A percentile compares a stretch with the other conserved stretches of the same genome.
These are phyloP conservation scores for Acanthoscelides obtectus DNA, from an alignment of 2,888 invertebrate species.

Conservation along the genomic window DNA sequence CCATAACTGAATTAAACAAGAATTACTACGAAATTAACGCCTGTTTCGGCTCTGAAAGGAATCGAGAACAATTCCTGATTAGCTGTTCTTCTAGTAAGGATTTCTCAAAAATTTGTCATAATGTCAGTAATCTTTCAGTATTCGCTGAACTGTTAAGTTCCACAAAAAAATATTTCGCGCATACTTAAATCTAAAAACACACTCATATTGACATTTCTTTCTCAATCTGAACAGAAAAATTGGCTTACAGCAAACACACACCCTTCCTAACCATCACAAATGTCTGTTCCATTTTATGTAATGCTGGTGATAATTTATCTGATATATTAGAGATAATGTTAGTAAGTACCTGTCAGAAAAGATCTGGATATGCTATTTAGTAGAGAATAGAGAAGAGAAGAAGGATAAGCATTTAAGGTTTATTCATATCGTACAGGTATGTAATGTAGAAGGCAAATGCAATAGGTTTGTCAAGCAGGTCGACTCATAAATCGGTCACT, in stretches of 20 bases:
- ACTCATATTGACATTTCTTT: conserved; percentile 14
- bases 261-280: conserved; percentile 10
- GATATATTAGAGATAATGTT: conserved; percentile 17
- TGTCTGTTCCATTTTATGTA: neutral
- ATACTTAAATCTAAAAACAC: conserved; percentile 9
- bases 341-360: conserved; percentile 15
- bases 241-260: conserved; percentile 24
- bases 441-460: too few species aligned
- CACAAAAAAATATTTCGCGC: conserved; percentile 5
- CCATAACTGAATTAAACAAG: too few species aligned
- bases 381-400: conserved; percentile 14
- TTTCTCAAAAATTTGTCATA: neutral
- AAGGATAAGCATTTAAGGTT: conserved; percentile 16
- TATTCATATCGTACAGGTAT: neutral
- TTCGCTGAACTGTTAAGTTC: neutral
- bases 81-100: too few species aligned
- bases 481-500: too few species aligned
- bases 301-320: conserved; percentile 34
- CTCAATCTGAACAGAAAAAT: conserved; percentile 22
- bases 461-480: too few species aligned
- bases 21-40: too few species aligned
- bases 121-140: neutral
- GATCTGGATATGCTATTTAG: conserved; percentile 11
- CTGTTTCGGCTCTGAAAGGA: too few species aligned
- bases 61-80: too few species aligned